These are phyloP conservation scores for Periophthalmus magnuspinnatus DNA, from an alignment of 2,797 vertebrate genomes.

Conservation along the genomic window DNA sequence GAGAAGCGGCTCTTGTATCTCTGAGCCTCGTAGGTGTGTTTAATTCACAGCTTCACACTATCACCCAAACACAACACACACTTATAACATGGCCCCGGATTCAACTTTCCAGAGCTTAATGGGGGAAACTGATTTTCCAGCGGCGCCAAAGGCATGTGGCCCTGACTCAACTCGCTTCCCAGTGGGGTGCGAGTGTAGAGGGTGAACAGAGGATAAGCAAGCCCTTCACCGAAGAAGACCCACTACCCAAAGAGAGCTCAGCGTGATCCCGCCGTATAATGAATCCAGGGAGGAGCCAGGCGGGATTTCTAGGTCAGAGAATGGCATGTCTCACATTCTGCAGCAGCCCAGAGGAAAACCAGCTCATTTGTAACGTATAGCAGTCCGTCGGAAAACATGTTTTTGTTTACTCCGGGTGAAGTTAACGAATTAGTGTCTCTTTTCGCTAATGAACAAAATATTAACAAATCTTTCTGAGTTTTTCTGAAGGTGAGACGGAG, in stretches of 20 bases:
- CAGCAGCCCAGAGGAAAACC: slow-evolving; percentile 11
- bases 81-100: slow-evolving; percentile 65
- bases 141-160: slow-evolving; percentile 55
- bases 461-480: not conserved
- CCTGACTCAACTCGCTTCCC: slow-evolving; percentile 50
- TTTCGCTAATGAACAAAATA: not conserved
- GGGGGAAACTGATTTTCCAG: slow-evolving; percentile 70
- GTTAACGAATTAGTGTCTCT: not conserved
- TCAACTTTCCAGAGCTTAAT: slow-evolving; percentile 78
- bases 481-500: not conserved
- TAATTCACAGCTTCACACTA: slow-evolving; percentile 32
- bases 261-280: slow-evolving; percentile 28
- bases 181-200: slow-evolving; percentile 18
- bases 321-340: slow-evolving; percentile 28
- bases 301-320: slow-evolving; percentile 43
- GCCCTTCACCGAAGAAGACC: slow-evolving; percentile 34
- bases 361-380: slow-evolving; percentile 8
- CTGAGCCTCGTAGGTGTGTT: slow-evolving; percentile 5
- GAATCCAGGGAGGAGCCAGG: slow-evolving; percentile 25
- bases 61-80: slow-evolving; percentile 19
- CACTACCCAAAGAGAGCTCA: slow-evolving; percentile 28
- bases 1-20: not conserved
- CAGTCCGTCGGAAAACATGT: slow-evolving; percentile 5
- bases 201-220: slow-evolving; percentile 28
- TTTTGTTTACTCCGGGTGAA: slow-evolving; percentile 4